phyloP scores from a whole-genome alignment of 2,113 vertebrate species.

The Lontra canadensis region DNA sequence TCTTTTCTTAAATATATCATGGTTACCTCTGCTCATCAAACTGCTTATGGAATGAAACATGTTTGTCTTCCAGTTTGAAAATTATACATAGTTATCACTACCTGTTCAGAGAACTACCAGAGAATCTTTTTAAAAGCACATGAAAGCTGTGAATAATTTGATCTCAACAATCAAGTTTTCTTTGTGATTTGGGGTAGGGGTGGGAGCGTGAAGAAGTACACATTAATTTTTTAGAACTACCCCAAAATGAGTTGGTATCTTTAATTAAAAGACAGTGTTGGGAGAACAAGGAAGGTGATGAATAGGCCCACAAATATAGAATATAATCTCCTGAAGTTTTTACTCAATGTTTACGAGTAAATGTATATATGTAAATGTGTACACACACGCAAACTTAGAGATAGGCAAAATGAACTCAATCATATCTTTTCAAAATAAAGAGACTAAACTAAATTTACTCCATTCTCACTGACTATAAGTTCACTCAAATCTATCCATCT shows the following conservation, averaged over 20 bases:
- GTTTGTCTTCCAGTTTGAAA: conserved; percentile 33
- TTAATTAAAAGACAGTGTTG: not conserved
- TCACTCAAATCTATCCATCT: not conserved
- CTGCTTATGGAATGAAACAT: conserved; percentile 29
- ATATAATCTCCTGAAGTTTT: conserved; percentile 22
- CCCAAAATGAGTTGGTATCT: not conserved
- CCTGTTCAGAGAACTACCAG: not conserved
- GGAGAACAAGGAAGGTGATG: not conserved
- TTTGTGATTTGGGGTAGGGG: not conserved
- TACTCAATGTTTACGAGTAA: not conserved
- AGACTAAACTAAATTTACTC: conserved; percentile 6
- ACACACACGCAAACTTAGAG: not conserved
- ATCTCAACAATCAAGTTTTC: conserved; percentile 49
- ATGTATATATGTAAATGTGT: not conserved
- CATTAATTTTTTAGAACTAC: conserved; percentile 17
- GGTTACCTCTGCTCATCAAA: conserved; percentile 30
- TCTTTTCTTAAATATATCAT: conserved; percentile 6
- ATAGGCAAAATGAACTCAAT: conserved; percentile 14
- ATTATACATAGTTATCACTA: not conserved
- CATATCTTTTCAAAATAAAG: conserved; percentile 5
- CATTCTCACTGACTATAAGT: not conserved
- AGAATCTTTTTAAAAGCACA: conserved; percentile 14
- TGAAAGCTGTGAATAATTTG: not conserved
- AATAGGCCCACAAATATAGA: not conserved
- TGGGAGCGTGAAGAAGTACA: not conserved